Percentiles rank a stretch among this genome's conserved stretches.
phyloP scores from a whole-genome alignment of 2,888 invertebrate species.

The Drosophila dives region DNA sequence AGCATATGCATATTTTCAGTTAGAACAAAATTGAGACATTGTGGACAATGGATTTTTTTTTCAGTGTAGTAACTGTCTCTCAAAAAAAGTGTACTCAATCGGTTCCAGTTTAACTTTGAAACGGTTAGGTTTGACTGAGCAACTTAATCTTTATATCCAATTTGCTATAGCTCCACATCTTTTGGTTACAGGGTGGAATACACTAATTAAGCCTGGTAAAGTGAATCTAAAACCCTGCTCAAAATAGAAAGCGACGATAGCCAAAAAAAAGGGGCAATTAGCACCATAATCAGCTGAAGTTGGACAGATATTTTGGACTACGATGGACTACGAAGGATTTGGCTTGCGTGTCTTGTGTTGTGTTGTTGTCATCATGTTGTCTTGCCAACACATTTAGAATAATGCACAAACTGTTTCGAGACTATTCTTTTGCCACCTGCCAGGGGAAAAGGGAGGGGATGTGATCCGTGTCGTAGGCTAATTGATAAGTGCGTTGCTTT shows the following conservation, averaged over 20 bases:
- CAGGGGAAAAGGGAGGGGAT: background rate
- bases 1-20: background rate
- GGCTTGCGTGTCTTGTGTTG: background rate
- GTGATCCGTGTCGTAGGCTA: background rate
- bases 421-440: background rate
- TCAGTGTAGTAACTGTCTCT: background rate
- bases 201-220: slow-evolving; percentile 19
- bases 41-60: background rate
- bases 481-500: slow-evolving; percentile 19
- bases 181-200: background rate
- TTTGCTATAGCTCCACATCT: background rate
- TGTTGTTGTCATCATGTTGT: background rate
- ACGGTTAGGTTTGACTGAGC: background rate
- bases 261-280: slow-evolving; percentile 19
- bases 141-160: background rate
- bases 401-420: slow-evolving; percentile 7
- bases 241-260: slow-evolving; percentile 11
- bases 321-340: slow-evolving; percentile 9
- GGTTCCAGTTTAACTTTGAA: background rate
- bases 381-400: slow-evolving; percentile 5
- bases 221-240: slow-evolving; percentile 40
- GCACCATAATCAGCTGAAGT: slow-evolving; percentile 15
- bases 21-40: background rate
- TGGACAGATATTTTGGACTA: slow-evolving; percentile 3
- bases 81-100: background rate